phyloP scores from a whole-genome alignment of 2,113 vertebrate genomes.

The Caranx melampygus region DNA sequence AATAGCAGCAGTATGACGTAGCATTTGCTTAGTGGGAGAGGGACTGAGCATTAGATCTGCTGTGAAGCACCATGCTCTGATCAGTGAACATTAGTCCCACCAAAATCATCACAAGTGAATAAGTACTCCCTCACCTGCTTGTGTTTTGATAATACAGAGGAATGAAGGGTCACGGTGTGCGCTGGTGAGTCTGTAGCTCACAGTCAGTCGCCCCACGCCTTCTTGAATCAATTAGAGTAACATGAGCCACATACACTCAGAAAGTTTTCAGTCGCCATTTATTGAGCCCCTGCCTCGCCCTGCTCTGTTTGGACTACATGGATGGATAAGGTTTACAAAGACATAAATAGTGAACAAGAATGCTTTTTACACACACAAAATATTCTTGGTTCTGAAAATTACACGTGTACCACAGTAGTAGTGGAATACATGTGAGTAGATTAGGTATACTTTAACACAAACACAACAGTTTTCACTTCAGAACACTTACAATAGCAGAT shows the following conservation, averaged over 20 bases:
- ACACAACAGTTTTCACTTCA: not conserved
- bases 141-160: not conserved
- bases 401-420: not conserved
- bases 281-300: slow-evolving; percentile 20
- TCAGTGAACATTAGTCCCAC: not conserved
- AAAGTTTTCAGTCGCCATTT: not conserved
- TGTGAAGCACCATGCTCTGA: not conserved
- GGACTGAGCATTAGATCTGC: accelerated
- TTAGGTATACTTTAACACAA: not conserved
- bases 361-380: not conserved
- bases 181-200: not conserved
- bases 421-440: not conserved
- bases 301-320: not conserved
- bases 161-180: not conserved
- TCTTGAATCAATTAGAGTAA: slow-evolving; percentile 39
- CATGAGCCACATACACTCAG: not conserved
- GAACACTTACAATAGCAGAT: not conserved
- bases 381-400: not conserved
- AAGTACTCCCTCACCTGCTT: not conserved
- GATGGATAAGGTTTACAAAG: not conserved
- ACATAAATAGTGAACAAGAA: not conserved
- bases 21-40: not conserved
- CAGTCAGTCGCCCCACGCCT: not conserved
- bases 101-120: not conserved
- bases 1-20: too few species aligned